Evolutionary conservation across 2,113 vertebrate species (phyloP).

Genomic region (Solea solea): DNA sequence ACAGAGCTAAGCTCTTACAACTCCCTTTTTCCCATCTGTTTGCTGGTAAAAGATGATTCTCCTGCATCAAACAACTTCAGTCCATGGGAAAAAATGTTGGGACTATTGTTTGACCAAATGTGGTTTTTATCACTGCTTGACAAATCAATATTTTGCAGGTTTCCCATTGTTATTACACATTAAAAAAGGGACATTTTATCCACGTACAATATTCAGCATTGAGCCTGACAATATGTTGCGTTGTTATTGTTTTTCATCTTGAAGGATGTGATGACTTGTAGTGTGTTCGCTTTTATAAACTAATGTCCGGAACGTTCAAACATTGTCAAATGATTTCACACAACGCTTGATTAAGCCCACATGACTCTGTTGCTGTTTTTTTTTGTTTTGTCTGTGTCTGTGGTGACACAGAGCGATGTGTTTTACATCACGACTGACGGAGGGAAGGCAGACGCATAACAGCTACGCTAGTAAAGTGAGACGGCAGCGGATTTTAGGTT

Average conservation of each 20-base stretch:
- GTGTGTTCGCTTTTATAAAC: no score
- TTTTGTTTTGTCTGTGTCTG: no score
- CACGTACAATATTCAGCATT: conserved; percentile 2
- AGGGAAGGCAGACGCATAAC: no score
- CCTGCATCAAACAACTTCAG: conserved; percentile 49
- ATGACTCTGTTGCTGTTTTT: no score
- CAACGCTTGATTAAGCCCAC: no score
- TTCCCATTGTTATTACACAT: conserved; percentile 34
- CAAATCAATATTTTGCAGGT: conserved; percentile 38
- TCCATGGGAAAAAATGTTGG: conserved; percentile 51
- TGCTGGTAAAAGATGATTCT: conserved; percentile 55
- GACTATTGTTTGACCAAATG: conserved; percentile 48
- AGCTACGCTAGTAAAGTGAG: no score
- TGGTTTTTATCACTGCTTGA: conserved; percentile 50
- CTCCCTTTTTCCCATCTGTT: conserved; percentile 56
- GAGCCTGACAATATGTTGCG: neutral
- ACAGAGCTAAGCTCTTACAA: conserved; percentile 35
- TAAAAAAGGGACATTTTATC: conserved; percentile 8
- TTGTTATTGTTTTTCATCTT: conserved; percentile 18
- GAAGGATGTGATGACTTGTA: neutral
- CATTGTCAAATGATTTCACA: no score
- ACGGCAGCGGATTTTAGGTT: no score
- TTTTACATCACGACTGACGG: no score
- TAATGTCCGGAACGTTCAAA: no score
- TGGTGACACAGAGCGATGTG: no score